Evolutionary conservation across 2,797 vertebrate genomes (phyloP).

Genomic region (Microctenopoma stevenorrisi): DNA sequence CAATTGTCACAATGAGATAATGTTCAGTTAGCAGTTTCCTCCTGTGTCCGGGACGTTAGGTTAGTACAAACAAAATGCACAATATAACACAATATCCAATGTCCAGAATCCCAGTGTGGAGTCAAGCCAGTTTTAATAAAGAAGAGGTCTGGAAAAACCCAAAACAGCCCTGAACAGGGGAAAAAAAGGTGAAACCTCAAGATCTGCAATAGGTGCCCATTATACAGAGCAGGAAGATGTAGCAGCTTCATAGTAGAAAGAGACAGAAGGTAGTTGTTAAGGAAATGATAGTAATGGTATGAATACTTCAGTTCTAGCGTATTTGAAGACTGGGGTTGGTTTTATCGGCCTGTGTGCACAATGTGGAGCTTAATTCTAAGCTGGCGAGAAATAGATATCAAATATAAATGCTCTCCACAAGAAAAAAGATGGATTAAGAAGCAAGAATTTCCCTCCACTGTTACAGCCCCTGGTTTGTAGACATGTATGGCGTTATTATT

Average conservation of each 20-base stretch:
- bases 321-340: slow-evolving; percentile 11
- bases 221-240: not conserved
- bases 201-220: not conserved
- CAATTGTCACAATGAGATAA: no score
- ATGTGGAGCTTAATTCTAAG: slow-evolving; percentile 29
- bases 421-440: slow-evolving; percentile 17
- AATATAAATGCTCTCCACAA: slow-evolving; percentile 15
- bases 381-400: slow-evolving; percentile 27
- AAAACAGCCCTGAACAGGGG: not conserved
- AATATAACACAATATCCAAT: no score
- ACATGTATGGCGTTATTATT: slow-evolving; percentile 52
- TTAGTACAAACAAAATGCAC: no score
- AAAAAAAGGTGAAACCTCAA: not conserved
- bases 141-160: no score
- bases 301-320: not conserved
- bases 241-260: not conserved
- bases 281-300: not conserved
- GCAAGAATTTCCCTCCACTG: slow-evolving; percentile 19
- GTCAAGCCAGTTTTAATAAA: no score
- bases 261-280: not conserved
- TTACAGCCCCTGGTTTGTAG: slow-evolving; percentile 9
- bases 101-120: no score
- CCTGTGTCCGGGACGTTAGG: no score
- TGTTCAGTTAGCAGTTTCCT: no score
- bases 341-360: slow-evolving; percentile 13